Base-by-base conservation (phyloP, 2,797 vertebrate species). In the Sebastes alutus region DNA sequence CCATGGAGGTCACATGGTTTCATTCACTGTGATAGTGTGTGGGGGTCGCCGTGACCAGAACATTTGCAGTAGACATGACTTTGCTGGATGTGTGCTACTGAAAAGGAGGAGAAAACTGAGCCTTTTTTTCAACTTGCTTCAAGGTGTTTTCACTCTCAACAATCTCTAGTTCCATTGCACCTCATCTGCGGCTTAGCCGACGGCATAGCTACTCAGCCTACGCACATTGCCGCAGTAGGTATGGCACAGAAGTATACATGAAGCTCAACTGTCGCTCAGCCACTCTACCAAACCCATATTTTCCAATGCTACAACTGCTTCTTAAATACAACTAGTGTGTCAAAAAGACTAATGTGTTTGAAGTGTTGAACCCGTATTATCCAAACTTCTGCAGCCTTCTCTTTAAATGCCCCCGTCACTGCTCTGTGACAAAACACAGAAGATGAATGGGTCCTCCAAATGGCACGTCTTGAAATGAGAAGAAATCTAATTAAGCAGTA, bases 401-500 rank as follows among this genome's bases (percentile, higher is more conserved):
- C 32, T 74, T 68, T 69, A 80, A 82, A 76, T 38, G 52, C 58
- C 32, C 38, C 49, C 18, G 14, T 49, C 62, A 42, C 71, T 65
- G 22, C 63, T 29, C 23, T 79, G 56, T 64, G 73, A 87, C 68
- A 74, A 60, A 16, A 59, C 59, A 30, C n/a, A 4, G 16, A 22
- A 78, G 60, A 77, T 68, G 66, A 73, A 82, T 20, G 70, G 27
- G 55, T 5, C 42, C 18, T 80, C n/a, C 68, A 52, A 77, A 80
- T 79, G 42, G 11, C 82, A 29, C 13, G 5, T 78, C 84, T 82
- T 60, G 11, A 83, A 88, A 72, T 32, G 42, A 75, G 67, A 71
- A 49, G 56, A 76, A 84, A 88, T 75, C 64, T 68, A 87, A 88
- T 87, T 82, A 85, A 60, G 72, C 27, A 23, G 64, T 22, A 67